phyloP scores from a whole-genome alignment of 2,797 vertebrate species.

The Knipowitschia caucasica region DNA sequence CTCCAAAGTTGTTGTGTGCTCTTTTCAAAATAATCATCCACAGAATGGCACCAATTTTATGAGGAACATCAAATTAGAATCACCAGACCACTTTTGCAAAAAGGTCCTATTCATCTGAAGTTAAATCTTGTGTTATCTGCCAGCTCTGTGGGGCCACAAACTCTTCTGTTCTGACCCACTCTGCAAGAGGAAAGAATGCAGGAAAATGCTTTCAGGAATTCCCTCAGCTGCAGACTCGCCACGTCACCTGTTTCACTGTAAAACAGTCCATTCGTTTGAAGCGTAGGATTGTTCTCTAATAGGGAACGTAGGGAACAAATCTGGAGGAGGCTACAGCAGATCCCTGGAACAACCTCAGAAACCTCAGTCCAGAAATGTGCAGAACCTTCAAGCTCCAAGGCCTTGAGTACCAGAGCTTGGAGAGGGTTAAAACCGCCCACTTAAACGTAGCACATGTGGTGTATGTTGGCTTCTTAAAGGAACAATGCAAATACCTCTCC shows the following conservation, averaged over 20 bases:
- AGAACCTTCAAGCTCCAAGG: no score
- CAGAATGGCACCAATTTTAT: conserved; percentile 1
- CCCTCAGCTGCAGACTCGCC: not conserved
- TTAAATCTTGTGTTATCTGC: not conserved
- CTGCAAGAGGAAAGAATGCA: not conserved
- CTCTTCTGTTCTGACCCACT: not conserved
- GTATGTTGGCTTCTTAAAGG: no score
- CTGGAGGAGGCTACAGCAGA: no score
- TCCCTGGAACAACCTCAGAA: no score
- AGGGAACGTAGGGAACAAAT: no score
- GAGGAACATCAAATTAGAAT: conserved; percentile 17
- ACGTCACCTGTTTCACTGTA: not conserved
- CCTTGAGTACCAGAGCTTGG: no score
- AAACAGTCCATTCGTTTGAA: not conserved
- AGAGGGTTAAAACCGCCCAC: no score
- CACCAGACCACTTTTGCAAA: not conserved
- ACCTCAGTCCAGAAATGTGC: no score
- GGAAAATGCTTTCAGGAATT: not conserved
- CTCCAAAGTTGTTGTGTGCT: conserved; percentile 16
- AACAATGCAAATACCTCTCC: no score
- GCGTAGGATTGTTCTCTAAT: not conserved
- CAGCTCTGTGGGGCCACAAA: not conserved
- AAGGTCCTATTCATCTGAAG: not conserved
- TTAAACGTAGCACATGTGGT: no score
- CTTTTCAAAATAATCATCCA: conserved; percentile 11